Conservation (phyloP, 2,113 vertebrate species). For the Pimephales promelas region DNA sequence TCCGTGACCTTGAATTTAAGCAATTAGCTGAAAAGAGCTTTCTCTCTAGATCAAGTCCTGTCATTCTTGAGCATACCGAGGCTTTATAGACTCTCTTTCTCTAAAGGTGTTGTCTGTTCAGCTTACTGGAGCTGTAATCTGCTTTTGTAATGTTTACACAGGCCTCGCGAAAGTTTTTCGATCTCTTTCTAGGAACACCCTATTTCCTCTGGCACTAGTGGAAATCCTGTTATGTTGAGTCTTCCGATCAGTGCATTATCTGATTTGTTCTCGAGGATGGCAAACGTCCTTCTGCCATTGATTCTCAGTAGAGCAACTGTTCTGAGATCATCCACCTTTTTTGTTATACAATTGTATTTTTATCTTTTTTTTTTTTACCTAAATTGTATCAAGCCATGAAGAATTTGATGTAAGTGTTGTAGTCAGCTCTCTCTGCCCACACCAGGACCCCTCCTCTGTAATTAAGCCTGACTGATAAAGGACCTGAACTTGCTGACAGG, state of each 20-base stretch:
- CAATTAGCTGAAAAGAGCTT: slow-evolving; percentile 34
- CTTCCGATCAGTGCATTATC: background rate
- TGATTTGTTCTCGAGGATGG: background rate
- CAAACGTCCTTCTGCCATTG: background rate
- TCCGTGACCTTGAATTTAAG: slow-evolving; percentile 28
- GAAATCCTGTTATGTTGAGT: slow-evolving; percentile 7
- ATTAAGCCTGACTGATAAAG: slow-evolving; percentile 45
- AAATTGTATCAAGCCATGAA: background rate
- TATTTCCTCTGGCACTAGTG: background rate
- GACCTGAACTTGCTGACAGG: slow-evolving; percentile 51
- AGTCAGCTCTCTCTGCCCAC: slow-evolving; percentile 11
- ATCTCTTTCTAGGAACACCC: slow-evolving; percentile 13
- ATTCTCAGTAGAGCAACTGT: background rate
- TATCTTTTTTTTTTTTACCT: background rate
- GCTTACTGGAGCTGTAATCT: slow-evolving; percentile 42
- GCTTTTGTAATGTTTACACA: slow-evolving; percentile 37
- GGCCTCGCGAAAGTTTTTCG: background rate
- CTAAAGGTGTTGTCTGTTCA: slow-evolving; percentile 26
- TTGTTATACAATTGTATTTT: background rate
- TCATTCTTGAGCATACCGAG: background rate
- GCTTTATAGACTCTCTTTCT: background rate
- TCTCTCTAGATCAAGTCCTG: slow-evolving; percentile 19
- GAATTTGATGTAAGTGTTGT: slow-evolving; percentile 1
- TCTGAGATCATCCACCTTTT: background rate
- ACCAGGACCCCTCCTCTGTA: slow-evolving; percentile 31